Base-by-base conservation (phyloP, 2,797 vertebrate species). In the Anabas testudineus region DNA sequence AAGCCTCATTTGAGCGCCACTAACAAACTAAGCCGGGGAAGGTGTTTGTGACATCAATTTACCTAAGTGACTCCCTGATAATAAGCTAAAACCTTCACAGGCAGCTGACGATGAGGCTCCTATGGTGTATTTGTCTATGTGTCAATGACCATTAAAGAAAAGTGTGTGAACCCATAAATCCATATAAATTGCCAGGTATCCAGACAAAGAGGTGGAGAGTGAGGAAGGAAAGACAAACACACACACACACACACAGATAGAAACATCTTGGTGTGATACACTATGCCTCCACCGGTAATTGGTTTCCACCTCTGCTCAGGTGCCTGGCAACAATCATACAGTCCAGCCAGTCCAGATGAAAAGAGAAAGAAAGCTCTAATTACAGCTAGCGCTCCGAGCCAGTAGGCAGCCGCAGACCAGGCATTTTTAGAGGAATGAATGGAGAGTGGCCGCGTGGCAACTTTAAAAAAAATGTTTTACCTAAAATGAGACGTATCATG, bases 311-410 rank as follows among this genome's bases (percentile, higher is more conserved):
- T 80, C 81, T 85, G 36, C 82, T 73, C 64, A 80, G 78, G 80
- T 83, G 84, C 92, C 84, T 91, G 90, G 93, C 92, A 94, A 94
- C 91, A 5, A 80, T 82, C 74, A 55, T 24, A 45, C 49, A 43
- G 39, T 65, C 75, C 72, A 70, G 66, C 49, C 32, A 51, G 62
- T 67, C 28, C 78, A 84, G 62, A 84, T 86, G 74, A 78, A 76
- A 86, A 84, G 84, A 86, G 57, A 80, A 88, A 77, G 74, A 63
- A 84, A 86, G 89, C 82, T 84, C 83, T 90, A 88, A 90, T 91
- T 90, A 88, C 61, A 70, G 82, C 36, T 58, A 82, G 82, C 78
- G 78, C 65, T 59, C 67, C 60, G 60, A 49, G 60, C 67, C 75
- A 79, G 71, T 16, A 34, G 69, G 46, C 41, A 47, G 69, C 41